Percentiles rank a stretch among this genome's conserved stretches.
phyloP scores from a whole-genome alignment of 2,888 invertebrate species.

The Orthosia gothica region DNA sequence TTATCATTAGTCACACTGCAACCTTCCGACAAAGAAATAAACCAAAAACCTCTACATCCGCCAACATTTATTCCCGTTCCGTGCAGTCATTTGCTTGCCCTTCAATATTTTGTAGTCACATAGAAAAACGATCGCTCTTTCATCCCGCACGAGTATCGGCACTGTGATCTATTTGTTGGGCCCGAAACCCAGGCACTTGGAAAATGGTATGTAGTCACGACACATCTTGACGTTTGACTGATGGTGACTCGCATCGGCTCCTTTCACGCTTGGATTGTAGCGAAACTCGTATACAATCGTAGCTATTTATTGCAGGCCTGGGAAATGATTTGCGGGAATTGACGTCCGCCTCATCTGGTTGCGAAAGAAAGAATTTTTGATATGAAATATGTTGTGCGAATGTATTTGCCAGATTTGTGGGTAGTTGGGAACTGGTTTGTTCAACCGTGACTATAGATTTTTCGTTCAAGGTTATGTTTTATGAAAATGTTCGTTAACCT shows the following conservation, averaged over 20 bases:
- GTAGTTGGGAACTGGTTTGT: slow-evolving; percentile 4
- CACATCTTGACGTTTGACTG: slow-evolving; percentile 85
- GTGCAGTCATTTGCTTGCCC: slow-evolving; percentile 61
- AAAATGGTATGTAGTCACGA: slow-evolving; percentile 85
- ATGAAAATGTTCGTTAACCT: neutral
- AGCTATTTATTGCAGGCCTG: slow-evolving; percentile 66
- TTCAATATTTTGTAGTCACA: slow-evolving; percentile 70
- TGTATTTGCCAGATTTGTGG: slow-evolving; percentile 37
- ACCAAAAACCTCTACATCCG: slow-evolving; percentile 23
- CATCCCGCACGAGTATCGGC: slow-evolving; percentile 70
- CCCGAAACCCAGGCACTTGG: slow-evolving; percentile 82
- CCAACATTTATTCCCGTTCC: slow-evolving; percentile 49
- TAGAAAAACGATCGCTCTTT: slow-evolving; percentile 71
- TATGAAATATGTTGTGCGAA: slow-evolving; percentile 54
- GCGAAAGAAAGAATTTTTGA: slow-evolving; percentile 46
- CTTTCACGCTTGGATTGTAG: slow-evolving; percentile 74
- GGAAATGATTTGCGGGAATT: slow-evolving; percentile 64
- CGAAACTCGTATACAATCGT: slow-evolving; percentile 67
- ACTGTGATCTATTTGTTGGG: slow-evolving; percentile 83
- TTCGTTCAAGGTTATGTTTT: slow-evolving; percentile 28
- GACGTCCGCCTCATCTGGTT: slow-evolving; percentile 58
- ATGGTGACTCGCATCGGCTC: slow-evolving; percentile 76
- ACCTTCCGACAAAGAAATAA: slow-evolving; percentile 32
- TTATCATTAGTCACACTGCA: neutral
- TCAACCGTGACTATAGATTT: slow-evolving; percentile 17